phyloP scores from a whole-genome alignment of 1,140 invertebrate genomes.

The Drosophila guanche region DNA sequence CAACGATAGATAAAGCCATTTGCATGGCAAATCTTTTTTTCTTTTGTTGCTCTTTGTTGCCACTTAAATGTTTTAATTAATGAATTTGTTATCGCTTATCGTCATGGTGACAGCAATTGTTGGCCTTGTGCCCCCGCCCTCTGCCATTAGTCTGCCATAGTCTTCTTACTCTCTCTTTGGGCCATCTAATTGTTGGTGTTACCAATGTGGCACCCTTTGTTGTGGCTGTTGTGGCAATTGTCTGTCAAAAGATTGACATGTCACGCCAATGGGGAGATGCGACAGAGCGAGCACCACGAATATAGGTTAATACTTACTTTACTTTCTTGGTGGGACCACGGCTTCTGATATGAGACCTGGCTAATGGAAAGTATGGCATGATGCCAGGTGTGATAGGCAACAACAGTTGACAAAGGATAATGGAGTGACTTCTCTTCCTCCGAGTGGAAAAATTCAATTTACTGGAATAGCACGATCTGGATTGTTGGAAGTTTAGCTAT shows the following conservation, averaged over 20 bases:
- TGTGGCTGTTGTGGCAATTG: conserved; percentile 33
- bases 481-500: no score
- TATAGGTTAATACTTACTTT: conserved; percentile 39
- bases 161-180: no score
- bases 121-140: conserved; percentile 20
- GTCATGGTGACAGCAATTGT: conserved; percentile 62
- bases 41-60: conserved; percentile 33
- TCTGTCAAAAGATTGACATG: conserved; percentile 52
- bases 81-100: conserved; percentile 67
- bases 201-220: conserved; percentile 7
- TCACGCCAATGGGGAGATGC: conserved; percentile 41
- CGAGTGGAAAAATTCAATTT: no score
- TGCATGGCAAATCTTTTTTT: conserved; percentile 31
- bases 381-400: neutral
- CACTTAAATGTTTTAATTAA: conserved; percentile 64
- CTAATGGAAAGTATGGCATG: conserved; percentile 22
- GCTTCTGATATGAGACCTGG: neutral
- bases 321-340: no score
- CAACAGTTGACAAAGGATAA: conserved; percentile 33
- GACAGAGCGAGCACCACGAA: conserved; percentile 8
- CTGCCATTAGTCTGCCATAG: conserved; percentile 21
- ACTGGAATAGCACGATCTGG: no score
- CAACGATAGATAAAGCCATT: conserved; percentile 45
- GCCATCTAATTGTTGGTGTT: conserved; percentile 39
- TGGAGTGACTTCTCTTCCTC: conserved; percentile 6